Evolutionary conservation across 2,113 vertebrate species (phyloP).

Genomic region (Noturus placidus): DNA sequence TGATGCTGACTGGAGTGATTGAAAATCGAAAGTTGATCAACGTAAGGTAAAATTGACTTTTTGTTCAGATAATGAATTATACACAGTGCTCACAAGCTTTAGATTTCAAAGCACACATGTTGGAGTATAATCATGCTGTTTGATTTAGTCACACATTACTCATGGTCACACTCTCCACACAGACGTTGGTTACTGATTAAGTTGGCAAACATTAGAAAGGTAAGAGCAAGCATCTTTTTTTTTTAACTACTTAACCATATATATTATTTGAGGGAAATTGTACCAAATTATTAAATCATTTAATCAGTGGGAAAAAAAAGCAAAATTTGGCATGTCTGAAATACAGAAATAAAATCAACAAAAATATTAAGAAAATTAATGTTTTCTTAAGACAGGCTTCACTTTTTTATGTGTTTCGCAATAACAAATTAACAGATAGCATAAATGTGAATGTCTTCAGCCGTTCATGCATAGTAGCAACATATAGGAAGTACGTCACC

Average conservation of each 20-base stretch:
- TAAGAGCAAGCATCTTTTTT: background rate
- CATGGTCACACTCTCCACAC: slow-evolving; percentile 5
- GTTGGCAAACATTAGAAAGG: slow-evolving; percentile 21
- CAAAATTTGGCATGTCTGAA: background rate
- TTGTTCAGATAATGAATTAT: background rate
- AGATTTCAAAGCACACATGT: background rate
- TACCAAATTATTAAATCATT: background rate
- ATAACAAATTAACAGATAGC: slow-evolving; percentile 55
- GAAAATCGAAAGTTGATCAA: background rate
- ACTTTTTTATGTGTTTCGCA: background rate
- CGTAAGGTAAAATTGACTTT: background rate
- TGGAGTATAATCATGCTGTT: background rate
- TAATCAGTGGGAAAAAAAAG: background rate
- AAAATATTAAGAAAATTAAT: background rate
- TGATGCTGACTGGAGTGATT: background rate
- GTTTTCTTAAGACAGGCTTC: no score
- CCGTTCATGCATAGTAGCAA: no score
- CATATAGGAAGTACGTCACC: no score
- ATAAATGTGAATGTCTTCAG: background rate
- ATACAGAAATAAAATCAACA: background rate
- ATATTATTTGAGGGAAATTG: background rate
- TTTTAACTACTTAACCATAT: background rate
- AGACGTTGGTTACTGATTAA: background rate
- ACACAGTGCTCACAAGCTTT: background rate
- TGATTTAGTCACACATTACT: slow-evolving; percentile 8